phyloP scores from a whole-genome alignment of 1,140 invertebrate species.

The Maniola jurtina region DNA sequence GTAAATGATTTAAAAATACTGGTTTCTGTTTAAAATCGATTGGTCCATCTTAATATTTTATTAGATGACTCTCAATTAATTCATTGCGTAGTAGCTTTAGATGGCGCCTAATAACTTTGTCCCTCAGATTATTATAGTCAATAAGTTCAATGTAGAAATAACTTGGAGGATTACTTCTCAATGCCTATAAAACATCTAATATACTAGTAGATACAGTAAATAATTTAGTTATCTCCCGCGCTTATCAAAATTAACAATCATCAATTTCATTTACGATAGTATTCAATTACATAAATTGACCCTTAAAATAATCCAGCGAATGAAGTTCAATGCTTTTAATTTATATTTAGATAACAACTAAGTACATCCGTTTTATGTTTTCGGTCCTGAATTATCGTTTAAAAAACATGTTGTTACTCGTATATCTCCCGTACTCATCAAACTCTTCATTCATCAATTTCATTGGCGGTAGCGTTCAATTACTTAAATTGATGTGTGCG shows the following conservation, averaged over 20 bases:
- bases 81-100: neutral
- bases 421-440: slow-evolving; percentile 14
- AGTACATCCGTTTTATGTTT: neutral
- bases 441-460: slow-evolving; percentile 32
- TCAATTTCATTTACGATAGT: no score
- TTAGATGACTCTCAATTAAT: neutral
- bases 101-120: neutral
- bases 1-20: slow-evolving; percentile 3
- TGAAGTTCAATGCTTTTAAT: no score
- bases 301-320: no score
- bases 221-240: no score
- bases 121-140: neutral
- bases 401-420: neutral
- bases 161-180: no score
- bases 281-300: no score
- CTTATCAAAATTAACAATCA: no score
- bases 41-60: neutral
- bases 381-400: neutral
- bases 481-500: slow-evolving; percentile 70
- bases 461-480: slow-evolving; percentile 43
- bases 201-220: no score
- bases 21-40: neutral
- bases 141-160: no score
- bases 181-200: no score
- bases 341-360: no score